phyloP scores from a whole-genome alignment of 2,113 vertebrate genomes.

The Thalassarche chlororhynchos region DNA sequence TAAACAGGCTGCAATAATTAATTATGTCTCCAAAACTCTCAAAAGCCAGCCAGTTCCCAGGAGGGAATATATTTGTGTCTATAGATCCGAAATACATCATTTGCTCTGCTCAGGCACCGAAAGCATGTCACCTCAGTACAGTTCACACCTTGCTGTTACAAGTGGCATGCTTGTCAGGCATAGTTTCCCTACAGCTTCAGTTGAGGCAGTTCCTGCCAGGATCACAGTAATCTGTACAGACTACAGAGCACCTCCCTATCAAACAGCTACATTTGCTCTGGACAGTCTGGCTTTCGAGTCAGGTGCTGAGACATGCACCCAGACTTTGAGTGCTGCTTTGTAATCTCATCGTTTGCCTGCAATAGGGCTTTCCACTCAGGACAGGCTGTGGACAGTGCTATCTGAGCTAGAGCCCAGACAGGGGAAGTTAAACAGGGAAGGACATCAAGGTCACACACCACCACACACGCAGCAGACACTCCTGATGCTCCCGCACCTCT shows the following conservation, averaged over 20 bases:
- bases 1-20: neutral
- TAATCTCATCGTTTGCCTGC: neutral
- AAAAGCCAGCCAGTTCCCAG: neutral
- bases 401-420: neutral
- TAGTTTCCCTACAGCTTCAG: neutral
- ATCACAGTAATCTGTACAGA: neutral
- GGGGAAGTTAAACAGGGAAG: neutral
- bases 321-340: neutral
- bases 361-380: neutral
- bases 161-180: neutral
- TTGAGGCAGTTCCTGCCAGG: neutral
- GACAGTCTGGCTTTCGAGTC: neutral
- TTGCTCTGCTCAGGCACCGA: neutral
- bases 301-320: neutral
- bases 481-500: fast-evolving
- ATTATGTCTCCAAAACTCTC: neutral
- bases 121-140: neutral
- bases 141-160: neutral
- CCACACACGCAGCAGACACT: neutral
- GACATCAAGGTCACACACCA: neutral
- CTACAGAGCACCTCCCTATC: neutral
- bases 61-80: neutral
- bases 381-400: neutral
- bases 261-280: neutral
- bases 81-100: neutral